Percentiles rank a stretch among this genome's conserved stretches.
Evolutionary conservation across 2,888 invertebrate genomes (phyloP).

Genomic region (Aelia acuminata): DNA sequence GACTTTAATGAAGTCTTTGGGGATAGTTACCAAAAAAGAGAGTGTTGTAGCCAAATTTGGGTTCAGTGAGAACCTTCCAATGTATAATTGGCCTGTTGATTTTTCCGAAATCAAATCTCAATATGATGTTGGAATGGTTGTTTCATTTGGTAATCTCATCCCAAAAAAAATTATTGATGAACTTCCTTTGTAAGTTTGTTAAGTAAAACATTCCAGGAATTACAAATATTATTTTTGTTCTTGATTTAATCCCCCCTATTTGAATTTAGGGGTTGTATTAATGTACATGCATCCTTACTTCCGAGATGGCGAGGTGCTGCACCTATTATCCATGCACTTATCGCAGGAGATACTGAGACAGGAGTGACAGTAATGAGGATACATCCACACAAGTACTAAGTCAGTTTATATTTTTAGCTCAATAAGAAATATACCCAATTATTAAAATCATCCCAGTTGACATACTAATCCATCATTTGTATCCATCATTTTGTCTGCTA

Average conservation of each 20-base stretch:
- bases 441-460: too few relatives aligned
- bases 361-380: slow-evolving; percentile 93
- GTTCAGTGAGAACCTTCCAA: slow-evolving; percentile 73
- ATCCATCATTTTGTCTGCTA: too few relatives aligned
- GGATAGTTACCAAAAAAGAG: slow-evolving; percentile 79
- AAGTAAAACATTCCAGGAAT: background rate
- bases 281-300: slow-evolving; percentile 92
- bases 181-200: slow-evolving; percentile 83
- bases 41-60: slow-evolving; percentile 78
- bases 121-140: slow-evolving; percentile 90
- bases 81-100: slow-evolving; percentile 79
- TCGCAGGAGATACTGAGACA: slow-evolving; percentile 84
- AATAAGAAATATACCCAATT: background rate
- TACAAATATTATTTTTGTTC: background rate
- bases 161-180: slow-evolving; percentile 80
- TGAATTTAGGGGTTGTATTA: slow-evolving; percentile 85
- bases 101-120: slow-evolving; percentile 70
- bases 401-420: slow-evolving; percentile 66
- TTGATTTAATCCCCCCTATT: background rate
- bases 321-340: slow-evolving; percentile 88
- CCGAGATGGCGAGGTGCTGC: slow-evolving; percentile 95
- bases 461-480: too few relatives aligned
- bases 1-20: slow-evolving; percentile 73
- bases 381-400: slow-evolving; percentile 75
- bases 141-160: slow-evolving; percentile 94